Conservation (phyloP, 2,888 invertebrate species). For the Tetanocera ferruginea region DNA sequence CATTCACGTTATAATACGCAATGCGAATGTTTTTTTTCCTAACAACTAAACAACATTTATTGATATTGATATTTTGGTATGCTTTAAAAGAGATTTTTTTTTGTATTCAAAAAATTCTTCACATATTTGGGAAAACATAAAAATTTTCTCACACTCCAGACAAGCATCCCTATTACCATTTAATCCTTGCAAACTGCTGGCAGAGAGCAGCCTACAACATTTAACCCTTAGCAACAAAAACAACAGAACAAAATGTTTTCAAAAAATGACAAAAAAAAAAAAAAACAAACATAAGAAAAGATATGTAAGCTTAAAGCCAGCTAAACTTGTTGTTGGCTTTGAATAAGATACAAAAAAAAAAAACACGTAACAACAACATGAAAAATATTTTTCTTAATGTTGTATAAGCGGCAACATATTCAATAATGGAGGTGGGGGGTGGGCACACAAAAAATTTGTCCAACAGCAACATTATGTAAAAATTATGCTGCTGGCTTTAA, state of each 20-base stretch:
- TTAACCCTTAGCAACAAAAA: neutral
- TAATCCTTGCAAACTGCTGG: no score
- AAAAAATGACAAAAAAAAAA: neutral
- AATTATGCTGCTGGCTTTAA: neutral
- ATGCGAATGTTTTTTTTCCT: no score
- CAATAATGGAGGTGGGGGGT: neutral
- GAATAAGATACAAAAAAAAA: neutral
- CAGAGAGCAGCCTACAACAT: no score
- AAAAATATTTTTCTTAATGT: neutral
- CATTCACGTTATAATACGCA: no score
- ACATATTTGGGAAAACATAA: no score
- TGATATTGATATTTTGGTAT: no score
- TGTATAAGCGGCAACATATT: neutral
- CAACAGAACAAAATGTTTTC: neutral
- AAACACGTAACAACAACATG: neutral
- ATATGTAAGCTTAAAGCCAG: neutral
- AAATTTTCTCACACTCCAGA: no score
- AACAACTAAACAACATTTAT: no score
- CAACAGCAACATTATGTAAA: slow-evolving; percentile 14
- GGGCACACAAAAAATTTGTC: neutral
- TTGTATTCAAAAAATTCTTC: no score
- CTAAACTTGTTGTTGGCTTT: neutral
- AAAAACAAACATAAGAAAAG: neutral
- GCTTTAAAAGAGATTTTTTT: no score
- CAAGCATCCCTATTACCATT: no score